Base-by-base conservation (phyloP, 2,888 invertebrate genomes). In the Mayetiola destructor region DNA sequence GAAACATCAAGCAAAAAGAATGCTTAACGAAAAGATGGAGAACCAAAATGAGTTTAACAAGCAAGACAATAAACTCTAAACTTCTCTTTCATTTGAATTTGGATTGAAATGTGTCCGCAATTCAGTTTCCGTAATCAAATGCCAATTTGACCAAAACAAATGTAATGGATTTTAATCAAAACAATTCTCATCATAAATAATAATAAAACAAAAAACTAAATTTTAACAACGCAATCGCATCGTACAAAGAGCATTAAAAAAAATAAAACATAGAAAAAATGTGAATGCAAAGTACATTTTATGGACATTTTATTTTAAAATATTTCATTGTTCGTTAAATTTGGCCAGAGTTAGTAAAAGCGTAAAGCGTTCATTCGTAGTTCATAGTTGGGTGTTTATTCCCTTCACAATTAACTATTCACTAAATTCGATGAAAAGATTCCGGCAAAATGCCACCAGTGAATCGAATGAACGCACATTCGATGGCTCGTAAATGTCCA, bases 221-320 rank as follows among this genome's bases (percentile, higher is more conserved):
- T 48, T 48, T 16, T 23, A 16, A 48, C n/a, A n/a, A n/a, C n/a
- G 16, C 48, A n/a, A 48, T 48, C 48, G 48, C 48, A 48, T 48
- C 27, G 48, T 48, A 48, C 27, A 48, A 27, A 48, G 27, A 48
- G 48, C 42, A 42, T 21, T n/a, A n/a, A n/a, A n/a, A n/a, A n/a
- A n/a, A n/a, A n/a, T n/a, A n/a, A n/a, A n/a, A n/a, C n/a, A n/a
- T n/a, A 21, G 12, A 21, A 42, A 23, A 36, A 12, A 14, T 42
- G 42, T 42, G 42, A 23, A 12, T 12, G 23, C 23, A 21, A 12
- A 12, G 2, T 21, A 32, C 48, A 48, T 27, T 27, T 27, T 1
- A n/a, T 27, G 3, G 1, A 6, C 27, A 6, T 27, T 2, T 9
- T 3, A 4, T 3, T 27, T 14, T n/a, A 6, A 16, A 4, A 6